A percentile compares a stretch with the other conserved stretches of the same genome.
These are phyloP conservation scores for Trinorchestia longiramus DNA, from an alignment of 1,140 invertebrate genomes.

Conservation along the genomic window DNA sequence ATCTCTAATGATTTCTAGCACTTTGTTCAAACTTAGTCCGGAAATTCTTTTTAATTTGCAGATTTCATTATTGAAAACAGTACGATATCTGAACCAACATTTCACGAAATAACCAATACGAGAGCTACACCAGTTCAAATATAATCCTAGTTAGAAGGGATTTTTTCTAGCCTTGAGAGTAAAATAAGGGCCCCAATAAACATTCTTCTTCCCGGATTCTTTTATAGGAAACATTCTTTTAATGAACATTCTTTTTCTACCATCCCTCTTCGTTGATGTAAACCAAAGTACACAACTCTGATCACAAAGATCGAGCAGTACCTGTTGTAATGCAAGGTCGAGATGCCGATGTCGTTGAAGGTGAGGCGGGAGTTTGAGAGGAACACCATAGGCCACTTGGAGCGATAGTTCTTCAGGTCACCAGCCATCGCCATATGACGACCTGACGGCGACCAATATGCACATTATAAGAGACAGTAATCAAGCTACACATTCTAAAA, in stretches of 20 bases:
- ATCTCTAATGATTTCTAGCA: background rate
- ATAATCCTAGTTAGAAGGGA: background rate
- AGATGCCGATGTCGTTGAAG: conserved; percentile 84
- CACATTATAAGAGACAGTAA: background rate
- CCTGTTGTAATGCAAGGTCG: conserved; percentile 88
- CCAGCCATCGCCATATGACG: conserved; percentile 62
- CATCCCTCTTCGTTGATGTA: background rate
- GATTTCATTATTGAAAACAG: background rate
- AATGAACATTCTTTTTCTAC: background rate
- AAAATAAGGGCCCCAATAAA: background rate
- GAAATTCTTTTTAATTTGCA: background rate
- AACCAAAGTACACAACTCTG: background rate
- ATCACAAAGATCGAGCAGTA: conserved; percentile 59
- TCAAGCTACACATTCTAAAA: too few relatives aligned
- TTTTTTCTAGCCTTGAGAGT: background rate
- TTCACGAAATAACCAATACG: background rate
- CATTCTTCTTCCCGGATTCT: background rate
- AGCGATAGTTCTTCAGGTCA: conserved; percentile 62
- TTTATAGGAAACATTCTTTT: too few relatives aligned
- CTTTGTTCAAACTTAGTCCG: background rate
- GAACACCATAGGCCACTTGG: conserved; percentile 71
- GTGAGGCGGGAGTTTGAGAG: conserved; percentile 81
- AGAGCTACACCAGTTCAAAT: background rate
- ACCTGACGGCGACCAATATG: conserved; percentile 56
- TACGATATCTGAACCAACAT: background rate